Conservation (phyloP, 2,797 vertebrate genomes). For the Anguilla megastoma region DNA sequence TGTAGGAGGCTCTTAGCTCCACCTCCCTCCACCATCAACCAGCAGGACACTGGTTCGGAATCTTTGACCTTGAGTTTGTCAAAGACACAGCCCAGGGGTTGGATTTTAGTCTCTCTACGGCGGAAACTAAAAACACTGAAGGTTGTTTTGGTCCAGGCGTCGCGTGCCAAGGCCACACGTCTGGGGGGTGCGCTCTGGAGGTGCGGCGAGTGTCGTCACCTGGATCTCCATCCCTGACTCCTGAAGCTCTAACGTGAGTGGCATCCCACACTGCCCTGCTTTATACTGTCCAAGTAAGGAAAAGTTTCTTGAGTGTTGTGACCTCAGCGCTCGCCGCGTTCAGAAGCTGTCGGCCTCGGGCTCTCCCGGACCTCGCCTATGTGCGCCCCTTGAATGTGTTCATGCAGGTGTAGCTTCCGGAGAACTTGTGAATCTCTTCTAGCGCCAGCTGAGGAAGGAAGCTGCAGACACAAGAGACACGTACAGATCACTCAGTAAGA, state of each 20-base stretch:
- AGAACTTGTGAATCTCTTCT: conserved; percentile 95
- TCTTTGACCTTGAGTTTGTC: too few species aligned
- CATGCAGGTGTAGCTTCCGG: conserved; percentile 97
- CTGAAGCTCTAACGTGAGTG: background rate
- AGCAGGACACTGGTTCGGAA: conserved; percentile 13
- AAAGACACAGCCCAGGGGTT: background rate
- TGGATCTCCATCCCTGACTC: background rate
- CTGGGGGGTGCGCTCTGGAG: background rate
- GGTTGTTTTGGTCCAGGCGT: background rate
- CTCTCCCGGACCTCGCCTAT: conserved; percentile 57
- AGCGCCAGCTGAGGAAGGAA: conserved; percentile 93
- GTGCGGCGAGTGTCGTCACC: background rate
- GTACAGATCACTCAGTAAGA: background rate
- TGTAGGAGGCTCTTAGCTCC: background rate
- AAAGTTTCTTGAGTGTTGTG: background rate
- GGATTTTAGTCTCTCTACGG: background rate
- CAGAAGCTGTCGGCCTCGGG: background rate
- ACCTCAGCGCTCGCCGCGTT: background rate
- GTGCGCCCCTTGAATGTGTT: conserved; percentile 97
- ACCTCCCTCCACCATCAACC: background rate
- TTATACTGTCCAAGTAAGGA: background rate
- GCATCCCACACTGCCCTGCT: background rate
- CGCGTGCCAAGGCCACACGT: too few species aligned
- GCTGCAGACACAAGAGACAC: conserved; percentile 61
- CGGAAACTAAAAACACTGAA: conserved; percentile 6